Base-by-base conservation (phyloP, 2,888 invertebrate species). In the Peribatodes rhomboidaria region DNA sequence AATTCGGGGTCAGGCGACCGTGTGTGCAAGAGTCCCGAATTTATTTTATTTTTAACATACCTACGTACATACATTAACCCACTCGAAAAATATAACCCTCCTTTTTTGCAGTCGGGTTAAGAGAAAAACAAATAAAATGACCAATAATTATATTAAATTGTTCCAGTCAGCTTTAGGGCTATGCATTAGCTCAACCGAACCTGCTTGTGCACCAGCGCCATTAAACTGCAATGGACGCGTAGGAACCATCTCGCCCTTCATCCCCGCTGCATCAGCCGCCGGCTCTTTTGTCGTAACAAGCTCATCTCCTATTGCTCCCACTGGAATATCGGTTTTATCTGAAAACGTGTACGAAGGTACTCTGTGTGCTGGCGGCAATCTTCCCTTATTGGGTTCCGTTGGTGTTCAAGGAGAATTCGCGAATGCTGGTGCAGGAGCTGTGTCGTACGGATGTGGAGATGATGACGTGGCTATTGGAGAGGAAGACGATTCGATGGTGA, bases 291-390 rank as follows among this genome's bases (percentile, higher is more conserved):
- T 73, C 13, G 75, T 81, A 2, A 75, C 79, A 54, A 83, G 83
- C 58, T 49, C 69, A 8, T 82, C 79, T 1, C 75, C 75, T 33
- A 66, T 72, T 4, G 60, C 71, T 0, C 72, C 75, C 4, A 67
- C 56, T n/a, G 75, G 75, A 4, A 42, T 73, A 1, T 55, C 66
- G 9, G 57, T 73, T 1, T 31, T 75, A 4, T 80, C 83, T 41
- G 80, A 82, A 50, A 84, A 82, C 57, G 70, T 69, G 1, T 76
- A 80, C 27, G 78, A 80, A 67, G 83, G 83, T 7, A 46, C 71
- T 31, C 39, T 83, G 1, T 53, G 42, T 16, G 67, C 71, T 9
- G 53, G 61, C 35, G 77, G 75, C 0, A 70, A 71, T 49, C 55
- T 77, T 14, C 78, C 77, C 0, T 70, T 78, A 59, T 50, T 77